phyloP scores from a whole-genome alignment of 2,113 vertebrate genomes.

The Trachemys scripta region DNA sequence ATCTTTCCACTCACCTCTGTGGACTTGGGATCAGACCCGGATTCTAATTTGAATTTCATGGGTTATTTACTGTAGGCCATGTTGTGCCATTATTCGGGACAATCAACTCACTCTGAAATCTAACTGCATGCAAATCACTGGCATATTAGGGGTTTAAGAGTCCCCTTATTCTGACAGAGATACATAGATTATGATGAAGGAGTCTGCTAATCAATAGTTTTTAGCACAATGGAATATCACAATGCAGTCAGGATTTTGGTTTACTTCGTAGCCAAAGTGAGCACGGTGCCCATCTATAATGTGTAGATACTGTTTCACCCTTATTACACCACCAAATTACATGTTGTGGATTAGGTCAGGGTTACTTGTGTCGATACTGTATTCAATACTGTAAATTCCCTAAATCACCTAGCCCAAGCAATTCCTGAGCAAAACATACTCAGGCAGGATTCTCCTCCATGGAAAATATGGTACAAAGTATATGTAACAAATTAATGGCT shows the following conservation, averaged over 20 bases:
- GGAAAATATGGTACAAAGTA: neutral
- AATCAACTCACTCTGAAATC: neutral
- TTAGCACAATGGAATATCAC: constrained; percentile 54
- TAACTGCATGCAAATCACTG: neutral
- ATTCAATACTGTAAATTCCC: neutral
- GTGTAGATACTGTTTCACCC: neutral
- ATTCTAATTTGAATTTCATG: neutral
- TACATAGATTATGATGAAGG: neutral
- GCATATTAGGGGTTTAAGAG: neutral
- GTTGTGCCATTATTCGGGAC: neutral
- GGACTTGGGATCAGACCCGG: neutral
- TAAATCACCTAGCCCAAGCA: neutral
- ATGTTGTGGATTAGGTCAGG: neutral
- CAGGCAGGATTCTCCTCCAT: neutral
- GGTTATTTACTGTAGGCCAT: neutral
- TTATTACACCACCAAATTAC: neutral
- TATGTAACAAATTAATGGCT: neutral
- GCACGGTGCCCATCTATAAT: constrained; percentile 24
- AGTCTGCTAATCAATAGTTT: constrained; percentile 54
- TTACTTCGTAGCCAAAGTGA: constrained; percentile 32
- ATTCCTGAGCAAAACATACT: neutral
- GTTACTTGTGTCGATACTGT: neutral
- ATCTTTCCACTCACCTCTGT: constrained; percentile 10
- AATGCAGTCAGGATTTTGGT: constrained; percentile 25
- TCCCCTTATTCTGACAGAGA: neutral